Percentiles rank a stretch among this genome's conserved stretches.
phyloP scores from a whole-genome alignment of 2,113 vertebrate species.

The Acanthochromis polyacanthus region DNA sequence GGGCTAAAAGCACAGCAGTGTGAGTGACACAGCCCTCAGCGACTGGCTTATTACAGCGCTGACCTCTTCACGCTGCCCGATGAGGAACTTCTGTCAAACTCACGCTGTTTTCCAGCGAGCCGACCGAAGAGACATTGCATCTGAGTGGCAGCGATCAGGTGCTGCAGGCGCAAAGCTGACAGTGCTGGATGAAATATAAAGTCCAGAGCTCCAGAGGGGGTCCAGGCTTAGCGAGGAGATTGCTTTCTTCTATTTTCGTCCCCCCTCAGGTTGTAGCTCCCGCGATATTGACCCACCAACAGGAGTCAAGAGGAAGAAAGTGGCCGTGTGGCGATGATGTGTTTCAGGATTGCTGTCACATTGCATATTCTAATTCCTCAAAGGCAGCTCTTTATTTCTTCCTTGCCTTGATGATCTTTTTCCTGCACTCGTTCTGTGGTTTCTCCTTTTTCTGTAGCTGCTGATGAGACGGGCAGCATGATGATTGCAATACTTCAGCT shows the following conservation, averaged over 20 bases:
- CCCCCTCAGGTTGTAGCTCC: slow-evolving; percentile 41
- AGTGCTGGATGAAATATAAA: slow-evolving; percentile 56
- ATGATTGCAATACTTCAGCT: slow-evolving; percentile 13
- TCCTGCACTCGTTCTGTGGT: not conserved
- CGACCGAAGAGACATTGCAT: slow-evolving; percentile 16
- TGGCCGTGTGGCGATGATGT: slow-evolving; percentile 14
- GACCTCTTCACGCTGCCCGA: slow-evolving; percentile 26
- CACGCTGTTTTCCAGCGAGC: not conserved
- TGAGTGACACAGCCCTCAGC: slow-evolving; percentile 18
- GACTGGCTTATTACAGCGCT: not conserved
- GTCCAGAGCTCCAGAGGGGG: slow-evolving; percentile 63
- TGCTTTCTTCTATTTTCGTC: slow-evolving; percentile 70
- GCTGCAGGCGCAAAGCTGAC: slow-evolving; percentile 56
- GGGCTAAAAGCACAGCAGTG: not conserved
- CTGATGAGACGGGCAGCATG: slow-evolving; percentile 7
- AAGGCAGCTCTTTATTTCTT: not conserved
- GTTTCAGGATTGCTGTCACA: slow-evolving; percentile 19
- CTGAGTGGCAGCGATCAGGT: slow-evolving; percentile 34
- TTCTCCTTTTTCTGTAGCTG: not conserved
- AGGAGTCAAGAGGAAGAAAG: slow-evolving; percentile 47
- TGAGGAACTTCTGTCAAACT: slow-evolving; percentile 32
- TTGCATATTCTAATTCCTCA: slow-evolving; percentile 22
- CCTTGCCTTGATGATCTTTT: slow-evolving; percentile 16
- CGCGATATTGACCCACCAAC: slow-evolving; percentile 59
- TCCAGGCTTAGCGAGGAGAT: slow-evolving; percentile 59